These are phyloP conservation scores for Drosophila yakuba DNA, from an alignment of 1,140 invertebrate genomes.

Conservation along the genomic window DNA sequence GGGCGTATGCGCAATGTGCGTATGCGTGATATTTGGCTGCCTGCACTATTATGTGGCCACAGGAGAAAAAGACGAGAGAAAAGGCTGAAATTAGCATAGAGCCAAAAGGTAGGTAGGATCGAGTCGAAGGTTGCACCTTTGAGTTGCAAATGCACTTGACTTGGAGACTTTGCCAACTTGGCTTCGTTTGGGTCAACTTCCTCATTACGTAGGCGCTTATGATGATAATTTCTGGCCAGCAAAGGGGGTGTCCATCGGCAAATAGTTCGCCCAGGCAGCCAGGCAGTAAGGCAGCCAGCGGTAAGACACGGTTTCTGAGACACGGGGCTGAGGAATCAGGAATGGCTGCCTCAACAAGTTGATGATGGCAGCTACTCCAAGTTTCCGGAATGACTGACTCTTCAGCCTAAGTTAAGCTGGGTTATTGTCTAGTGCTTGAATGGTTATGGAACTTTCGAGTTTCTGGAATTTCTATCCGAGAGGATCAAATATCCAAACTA, in stretches of 20 bases:
- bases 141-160: constrained; percentile 27
- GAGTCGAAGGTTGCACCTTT: neutral
- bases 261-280: neutral
- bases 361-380: neutral
- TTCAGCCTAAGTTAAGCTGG: constrained; percentile 23
- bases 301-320: neutral
- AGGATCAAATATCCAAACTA: constrained; percentile 1
- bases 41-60: no score
- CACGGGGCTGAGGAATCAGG: neutral
- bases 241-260: constrained; percentile 15
- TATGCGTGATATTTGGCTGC: no score
- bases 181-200: constrained; percentile 11
- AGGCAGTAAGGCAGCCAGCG: neutral
- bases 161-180: constrained; percentile 21
- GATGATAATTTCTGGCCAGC: constrained; percentile 68
- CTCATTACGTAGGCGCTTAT: constrained; percentile 71
- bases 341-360: constrained; percentile 21
- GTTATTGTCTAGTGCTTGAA: constrained; percentile 29
- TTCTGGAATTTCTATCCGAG: neutral
- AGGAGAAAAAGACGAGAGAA: constrained; percentile 40
- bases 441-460: constrained; percentile 14
- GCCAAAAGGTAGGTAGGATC: constrained; percentile 25
- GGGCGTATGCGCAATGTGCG: constrained; percentile 45
- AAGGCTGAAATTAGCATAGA: constrained; percentile 51
- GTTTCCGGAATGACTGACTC: constrained; percentile 22